These are phyloP conservation scores for Xiphophorus birchmanni DNA, from an alignment of 2,797 vertebrate species.

Conservation along the genomic window DNA sequence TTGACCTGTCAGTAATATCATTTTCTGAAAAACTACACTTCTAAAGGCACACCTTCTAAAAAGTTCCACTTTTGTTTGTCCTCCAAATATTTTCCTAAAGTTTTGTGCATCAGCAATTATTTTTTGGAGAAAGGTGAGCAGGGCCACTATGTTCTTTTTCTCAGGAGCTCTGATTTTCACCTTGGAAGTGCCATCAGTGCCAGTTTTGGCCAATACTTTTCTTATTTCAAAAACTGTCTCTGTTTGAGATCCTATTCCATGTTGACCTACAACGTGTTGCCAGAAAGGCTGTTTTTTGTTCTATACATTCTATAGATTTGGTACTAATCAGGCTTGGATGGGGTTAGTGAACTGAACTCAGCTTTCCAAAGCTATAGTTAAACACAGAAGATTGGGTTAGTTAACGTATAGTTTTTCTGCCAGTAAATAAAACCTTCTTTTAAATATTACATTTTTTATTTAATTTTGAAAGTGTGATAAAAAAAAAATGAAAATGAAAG, in stretches of 20 bases:
- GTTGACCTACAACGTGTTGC: neutral
- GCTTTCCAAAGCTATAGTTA: neutral
- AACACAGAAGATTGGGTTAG: neutral
- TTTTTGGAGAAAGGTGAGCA: neutral
- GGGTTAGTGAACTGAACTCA: neutral
- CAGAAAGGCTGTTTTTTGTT: neutral
- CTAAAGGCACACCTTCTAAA: neutral
- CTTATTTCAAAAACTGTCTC: neutral
- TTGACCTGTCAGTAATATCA: neutral
- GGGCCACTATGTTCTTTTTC: neutral
- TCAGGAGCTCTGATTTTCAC: neutral
- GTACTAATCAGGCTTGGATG: neutral
- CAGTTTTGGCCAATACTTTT: neutral
- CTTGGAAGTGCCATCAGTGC: too few relatives aligned
- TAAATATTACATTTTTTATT: neutral
- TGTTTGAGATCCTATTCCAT: neutral
- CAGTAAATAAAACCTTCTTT: neutral
- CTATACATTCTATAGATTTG: neutral
- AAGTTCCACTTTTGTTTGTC: neutral
- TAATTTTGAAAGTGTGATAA: neutral
- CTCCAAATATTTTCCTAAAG: neutral
- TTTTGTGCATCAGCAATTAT: too few relatives aligned
- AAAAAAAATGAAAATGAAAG: neutral
- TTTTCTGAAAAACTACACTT: neutral
- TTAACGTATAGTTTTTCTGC: neutral